A percentile compares a stretch with the other conserved stretches of the same genome.
Evolutionary conservation across 2,888 invertebrate species (phyloP).

Genomic region (Atethmia centrago): DNA sequence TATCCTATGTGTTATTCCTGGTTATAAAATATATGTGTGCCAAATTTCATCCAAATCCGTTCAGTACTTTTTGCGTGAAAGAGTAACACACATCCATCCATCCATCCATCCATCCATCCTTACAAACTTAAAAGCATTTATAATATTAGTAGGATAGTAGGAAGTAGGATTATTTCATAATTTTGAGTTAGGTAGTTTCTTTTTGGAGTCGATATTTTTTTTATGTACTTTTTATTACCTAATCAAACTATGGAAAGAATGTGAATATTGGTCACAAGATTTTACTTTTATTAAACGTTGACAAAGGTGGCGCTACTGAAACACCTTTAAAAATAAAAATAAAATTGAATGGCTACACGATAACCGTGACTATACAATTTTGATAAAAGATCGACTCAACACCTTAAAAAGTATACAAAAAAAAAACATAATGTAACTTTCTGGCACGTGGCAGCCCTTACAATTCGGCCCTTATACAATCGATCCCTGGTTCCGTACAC

Average conservation of each 20-base stretch:
- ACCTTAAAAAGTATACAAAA: conserved; percentile 21
- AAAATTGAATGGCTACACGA: neutral
- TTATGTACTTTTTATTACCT: no score
- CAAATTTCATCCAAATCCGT: no score
- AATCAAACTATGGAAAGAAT: neutral
- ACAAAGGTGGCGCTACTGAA: neutral
- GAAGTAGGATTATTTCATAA: no score
- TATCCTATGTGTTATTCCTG: no score
- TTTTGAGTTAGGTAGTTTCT: no score
- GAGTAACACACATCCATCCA: no score
- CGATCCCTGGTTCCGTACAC: conserved; percentile 52
- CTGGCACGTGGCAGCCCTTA: conserved; percentile 50
- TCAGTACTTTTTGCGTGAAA: no score
- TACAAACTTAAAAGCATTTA: no score
- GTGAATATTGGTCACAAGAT: neutral
- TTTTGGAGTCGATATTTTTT: no score
- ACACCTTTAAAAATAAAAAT: neutral
- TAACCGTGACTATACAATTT: conserved; percentile 20
- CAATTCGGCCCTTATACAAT: conserved; percentile 47
- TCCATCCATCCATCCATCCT: no score
- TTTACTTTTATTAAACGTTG: neutral
- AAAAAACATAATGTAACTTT: conserved; percentile 9
- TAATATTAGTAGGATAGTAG: no score
- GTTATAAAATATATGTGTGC: no score
- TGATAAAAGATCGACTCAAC: conserved; percentile 12